Conservation (phyloP, 2,797 vertebrate genomes). For the Tragopan temminckii region DNA sequence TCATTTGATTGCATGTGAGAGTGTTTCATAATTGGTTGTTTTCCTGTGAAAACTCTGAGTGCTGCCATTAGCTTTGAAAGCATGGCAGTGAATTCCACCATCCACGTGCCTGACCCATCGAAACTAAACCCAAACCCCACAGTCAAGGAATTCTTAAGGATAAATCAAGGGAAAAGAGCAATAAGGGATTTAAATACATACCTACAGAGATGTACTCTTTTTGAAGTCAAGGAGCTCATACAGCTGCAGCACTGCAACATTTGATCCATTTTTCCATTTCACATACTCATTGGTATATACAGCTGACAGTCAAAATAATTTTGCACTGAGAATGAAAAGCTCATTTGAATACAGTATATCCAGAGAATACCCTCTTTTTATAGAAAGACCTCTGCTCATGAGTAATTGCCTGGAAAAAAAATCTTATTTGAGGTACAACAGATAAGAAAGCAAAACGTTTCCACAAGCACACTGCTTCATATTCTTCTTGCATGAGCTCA, state of each 20-base stretch:
- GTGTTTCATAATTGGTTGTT: constrained; percentile 18
- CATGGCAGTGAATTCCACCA: not conserved
- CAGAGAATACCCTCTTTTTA: not conserved
- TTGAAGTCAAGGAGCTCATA: not conserved
- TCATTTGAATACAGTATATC: not conserved
- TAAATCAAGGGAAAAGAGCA: not conserved
- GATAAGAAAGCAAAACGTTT: not conserved
- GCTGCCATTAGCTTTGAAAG: constrained; percentile 21
- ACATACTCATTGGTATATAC: not conserved
- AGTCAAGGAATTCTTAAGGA: not conserved
- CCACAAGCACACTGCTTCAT: not conserved
- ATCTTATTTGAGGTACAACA: not conserved
- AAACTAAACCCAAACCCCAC: not conserved
- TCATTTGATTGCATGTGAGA: not conserved
- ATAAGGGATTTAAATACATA: not conserved
- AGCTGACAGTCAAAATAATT: not conserved
- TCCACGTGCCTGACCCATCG: not conserved
- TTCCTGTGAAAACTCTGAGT: not conserved
- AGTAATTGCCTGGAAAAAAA: not conserved
- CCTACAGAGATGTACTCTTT: not conserved
- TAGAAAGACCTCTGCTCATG: not conserved
- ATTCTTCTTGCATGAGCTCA: not conserved
- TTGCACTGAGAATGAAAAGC: not conserved
- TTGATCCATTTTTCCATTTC: not conserved
- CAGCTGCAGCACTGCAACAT: not conserved